Evolutionary conservation across 2,113 vertebrate species (phyloP), one percentile per base, ranked within the genome.

Genomic region (Tenrec ecaudatus): DNA sequence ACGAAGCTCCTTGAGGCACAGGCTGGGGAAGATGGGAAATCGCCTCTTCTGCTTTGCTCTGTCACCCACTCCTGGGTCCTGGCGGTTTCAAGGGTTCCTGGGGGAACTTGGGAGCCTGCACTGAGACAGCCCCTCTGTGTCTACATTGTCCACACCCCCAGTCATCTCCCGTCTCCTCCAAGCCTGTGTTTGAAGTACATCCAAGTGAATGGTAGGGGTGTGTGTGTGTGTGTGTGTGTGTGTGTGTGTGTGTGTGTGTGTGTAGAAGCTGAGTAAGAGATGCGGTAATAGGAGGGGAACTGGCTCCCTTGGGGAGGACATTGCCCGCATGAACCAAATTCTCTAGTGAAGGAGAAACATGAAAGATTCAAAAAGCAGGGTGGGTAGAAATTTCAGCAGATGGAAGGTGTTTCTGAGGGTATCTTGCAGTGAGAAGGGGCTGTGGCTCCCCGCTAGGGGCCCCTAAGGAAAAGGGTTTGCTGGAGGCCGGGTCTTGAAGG

Each of bases 251-350:
- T 19, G 17, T 62, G 60, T 23, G 22, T 62, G 16, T 20, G 83
- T 64, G 62, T 27, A 62, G 43, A 76, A 82, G 40, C 57, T 77
- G 83, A 92, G 77, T 68, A n/a, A 17, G 89, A 86, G 81, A 79
- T 88, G 91, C 89, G 91, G 62, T 77, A 83, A 43, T 25, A 2
- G 27, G 94, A 96, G 91, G 95, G 93, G 86, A 69, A 71, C 0
- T 1, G 38, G 31, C 53, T 83, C 31, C 77, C 76, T 27, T 38
- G 58, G 62, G 77, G 53, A 87, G 89, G 86, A 73, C 29, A 29
- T 22, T 6, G 11, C 36, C 12, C 14, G 15, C 12, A 27, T 33
- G 69, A 80, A 71, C 75, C 62, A 27, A 76, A 82, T 22, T 8
- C 73, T 31, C n/a, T 27, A 14, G 43, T 64, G 29, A 36, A 62